A percentile compares a stretch with the other conserved stretches of the same genome.
phyloP scores from a whole-genome alignment of 2,797 vertebrate genomes.

The Buceros bicornis region DNA sequence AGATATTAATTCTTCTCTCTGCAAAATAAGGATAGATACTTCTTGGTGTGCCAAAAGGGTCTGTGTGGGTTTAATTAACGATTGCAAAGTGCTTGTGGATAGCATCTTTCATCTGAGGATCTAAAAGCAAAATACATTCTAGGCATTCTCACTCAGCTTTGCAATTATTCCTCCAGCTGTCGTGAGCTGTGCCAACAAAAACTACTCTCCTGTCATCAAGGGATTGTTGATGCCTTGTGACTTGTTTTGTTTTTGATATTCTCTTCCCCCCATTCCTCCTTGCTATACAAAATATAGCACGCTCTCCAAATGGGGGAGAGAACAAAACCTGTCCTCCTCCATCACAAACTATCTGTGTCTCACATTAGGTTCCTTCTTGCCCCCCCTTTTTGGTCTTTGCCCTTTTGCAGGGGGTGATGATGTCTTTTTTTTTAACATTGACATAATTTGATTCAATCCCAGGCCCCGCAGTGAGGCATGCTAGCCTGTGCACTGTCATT shows the following conservation, averaged over 20 bases:
- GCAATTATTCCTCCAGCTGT: constrained; percentile 67
- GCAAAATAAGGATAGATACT: constrained; percentile 26
- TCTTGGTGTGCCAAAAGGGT: constrained; percentile 41
- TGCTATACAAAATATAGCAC: neutral
- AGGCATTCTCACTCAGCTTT: constrained; percentile 15
- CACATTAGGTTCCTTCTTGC: neutral
- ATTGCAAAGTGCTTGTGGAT: constrained; percentile 47
- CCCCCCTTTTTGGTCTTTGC: neutral
- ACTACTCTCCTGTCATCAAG: constrained; percentile 55
- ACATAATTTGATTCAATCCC: neutral
- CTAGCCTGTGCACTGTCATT: neutral
- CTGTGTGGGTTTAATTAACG: constrained; percentile 67
- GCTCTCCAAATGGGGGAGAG: neutral
- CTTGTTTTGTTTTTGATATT: constrained; percentile 53
- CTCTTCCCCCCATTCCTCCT: neutral
- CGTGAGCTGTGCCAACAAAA: constrained; percentile 46
- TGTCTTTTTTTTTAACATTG: neutral
- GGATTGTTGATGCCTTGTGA: constrained; percentile 47
- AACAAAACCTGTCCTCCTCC: neutral
- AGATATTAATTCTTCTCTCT: neutral
- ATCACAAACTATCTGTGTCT: neutral
- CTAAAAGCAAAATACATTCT: constrained; percentile 40
- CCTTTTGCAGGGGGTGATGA: neutral
- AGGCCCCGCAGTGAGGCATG: neutral
- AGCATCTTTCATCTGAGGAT: constrained; percentile 60